Percentiles rank a stretch among this genome's conserved stretches.
These are phyloP conservation scores for Myodes glareolus DNA, from an alignment of 2,113 vertebrate species.

Conservation along the genomic window DNA sequence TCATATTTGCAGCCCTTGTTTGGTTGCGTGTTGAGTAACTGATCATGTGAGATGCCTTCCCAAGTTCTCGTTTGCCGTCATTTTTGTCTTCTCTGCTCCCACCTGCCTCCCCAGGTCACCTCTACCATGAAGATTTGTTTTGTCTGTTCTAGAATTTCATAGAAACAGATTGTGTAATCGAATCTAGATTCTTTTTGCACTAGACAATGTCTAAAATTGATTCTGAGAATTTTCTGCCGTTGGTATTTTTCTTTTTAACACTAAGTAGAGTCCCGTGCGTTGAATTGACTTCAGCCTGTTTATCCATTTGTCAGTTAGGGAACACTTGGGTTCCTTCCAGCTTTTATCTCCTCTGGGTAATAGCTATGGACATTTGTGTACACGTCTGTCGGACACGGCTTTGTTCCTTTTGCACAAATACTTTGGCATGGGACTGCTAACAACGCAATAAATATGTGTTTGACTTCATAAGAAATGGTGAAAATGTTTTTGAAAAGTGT, in stretches of 20 bases:
- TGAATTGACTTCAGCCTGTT: neutral
- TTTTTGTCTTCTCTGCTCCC: neutral
- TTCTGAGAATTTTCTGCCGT: neutral
- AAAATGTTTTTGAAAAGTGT: neutral
- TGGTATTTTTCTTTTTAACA: neutral
- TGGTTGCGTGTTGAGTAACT: neutral
- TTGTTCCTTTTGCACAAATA: neutral
- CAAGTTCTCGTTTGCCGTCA: neutral
- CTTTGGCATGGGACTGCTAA: neutral
- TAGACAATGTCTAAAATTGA: neutral
- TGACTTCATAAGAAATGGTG: neutral
- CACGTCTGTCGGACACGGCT: neutral
- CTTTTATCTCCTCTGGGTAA: neutral
- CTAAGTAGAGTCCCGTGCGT: neutral
- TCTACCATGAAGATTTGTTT: neutral
- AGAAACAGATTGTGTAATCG: neutral
- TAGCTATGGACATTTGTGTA: neutral
- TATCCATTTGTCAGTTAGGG: conserved; percentile 5
- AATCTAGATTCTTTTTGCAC: neutral
- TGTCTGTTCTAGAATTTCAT: neutral
- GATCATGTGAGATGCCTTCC: neutral
- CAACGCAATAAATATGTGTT: neutral
- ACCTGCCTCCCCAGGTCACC: neutral
- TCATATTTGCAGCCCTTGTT: neutral
- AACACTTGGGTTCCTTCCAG: conserved; percentile 21